Evolutionary conservation across 2,888 invertebrate genomes (phyloP), one percentile per base, ranked within the genome.

Genomic region (Ellobium chinense): DNA sequence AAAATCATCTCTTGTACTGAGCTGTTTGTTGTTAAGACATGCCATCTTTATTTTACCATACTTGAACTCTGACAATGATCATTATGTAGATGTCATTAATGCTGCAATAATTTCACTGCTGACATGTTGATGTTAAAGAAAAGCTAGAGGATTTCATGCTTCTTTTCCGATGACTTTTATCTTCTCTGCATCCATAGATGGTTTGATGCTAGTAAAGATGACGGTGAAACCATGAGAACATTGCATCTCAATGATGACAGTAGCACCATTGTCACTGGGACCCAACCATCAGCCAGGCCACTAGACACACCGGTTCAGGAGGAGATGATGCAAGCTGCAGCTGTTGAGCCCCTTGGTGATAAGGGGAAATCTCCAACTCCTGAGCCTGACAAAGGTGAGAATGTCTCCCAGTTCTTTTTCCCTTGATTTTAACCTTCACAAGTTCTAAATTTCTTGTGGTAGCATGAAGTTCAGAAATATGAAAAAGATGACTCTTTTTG

Each of bases 191-290:
- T 36, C 73, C 78, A 29, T 79, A 91, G 92, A 73, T 93, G 92
- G 92, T 84, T 93, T 34, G 92, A 92, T 83, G 88, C 87, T 68
- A 90, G 89, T 18, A 89, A 92, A 76, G 92, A 88, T 72, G 92
- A 92, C 83, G 88, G 89, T 27, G 82, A 85, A 63, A 89, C 86
- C 62, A 89, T 88, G 79, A 86, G 90, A 78, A 88, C 86, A 14
- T 70, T 91, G 62, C 62, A 82, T 69, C 80, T 84, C 24, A 73
- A 66, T 58, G 70, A 80, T 24, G 77, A 81, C 37, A 66, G 62
- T n/a, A 58, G 68, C 56, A 58, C 70, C 18, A 73, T 58, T 70
- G 70, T 77, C n/a, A 76, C 66, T 24, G 79, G 73, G n/a, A 31
- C 58, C 37, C n/a, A 70, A 29, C 74, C 81, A 24, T 73, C 80